Evolutionary conservation across 2,113 vertebrate species (phyloP), one percentile per base, ranked within the genome.

Genomic region (Bufo gargarizans): DNA sequence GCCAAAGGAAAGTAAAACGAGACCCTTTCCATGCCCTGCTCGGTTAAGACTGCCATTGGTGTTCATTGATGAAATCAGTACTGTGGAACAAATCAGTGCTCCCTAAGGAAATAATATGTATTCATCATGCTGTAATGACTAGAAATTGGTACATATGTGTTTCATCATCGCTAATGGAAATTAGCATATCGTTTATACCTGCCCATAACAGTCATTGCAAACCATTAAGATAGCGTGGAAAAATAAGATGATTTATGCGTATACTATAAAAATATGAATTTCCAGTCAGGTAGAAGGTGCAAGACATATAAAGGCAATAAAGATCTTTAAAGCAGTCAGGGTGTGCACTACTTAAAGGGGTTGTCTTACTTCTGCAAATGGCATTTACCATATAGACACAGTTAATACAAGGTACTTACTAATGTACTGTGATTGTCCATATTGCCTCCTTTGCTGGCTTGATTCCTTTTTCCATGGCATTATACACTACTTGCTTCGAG

Each of bases 91-190:
- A 83, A 83, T 69, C 63, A 49, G 81, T 47, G 45, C 19, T 83
- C 63, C 61, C 81, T n/a, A 50, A 50, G 82, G 82, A 84, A 84
- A 84, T 84, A n/a, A 84, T 69, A 53, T 55, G 65, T 71, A 84
- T 55, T 49, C 63, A 84, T 84, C 82, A 84, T 33, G 13, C 14
- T 13, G 63, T 84, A 67, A 22, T 71, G n/a, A 55, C 82, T 53
- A 53, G 12, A 55, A 84, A 69, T 81, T 59, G 78, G 33, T 33
- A 80, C 77, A 78, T 55, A 78, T 78, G 50, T 53, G 55, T 80
- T 33, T 58, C 53, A 58, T 80, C n/a, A 58, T 59, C 10, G 77
- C 53, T 58, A 80, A 80, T 58, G 11, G 22, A 80, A 33, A 80
- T 80, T 56, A 59, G 13, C 53, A 58, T 56, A 80, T 1, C 19